Conservation (phyloP, 2,888 invertebrate species). For the Shargacucullia verbasci region DNA sequence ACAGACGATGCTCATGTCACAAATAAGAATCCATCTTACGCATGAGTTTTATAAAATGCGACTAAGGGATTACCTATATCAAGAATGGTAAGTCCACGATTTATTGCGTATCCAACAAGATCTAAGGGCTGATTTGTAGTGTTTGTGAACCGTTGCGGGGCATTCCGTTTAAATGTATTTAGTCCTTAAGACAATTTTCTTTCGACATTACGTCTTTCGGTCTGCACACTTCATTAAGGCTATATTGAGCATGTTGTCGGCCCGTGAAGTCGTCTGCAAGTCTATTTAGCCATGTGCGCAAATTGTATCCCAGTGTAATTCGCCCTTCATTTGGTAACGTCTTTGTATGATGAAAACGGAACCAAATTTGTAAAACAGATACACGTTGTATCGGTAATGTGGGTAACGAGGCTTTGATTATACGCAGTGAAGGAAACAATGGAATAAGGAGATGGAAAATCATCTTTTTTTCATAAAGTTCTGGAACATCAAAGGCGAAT, state of each 20-base stretch:
- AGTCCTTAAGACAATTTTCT: neutral
- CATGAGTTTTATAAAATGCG: no score
- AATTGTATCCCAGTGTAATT: conserved; percentile 37
- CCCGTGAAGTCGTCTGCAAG: conserved; percentile 4
- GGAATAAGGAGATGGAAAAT: conserved; percentile 10
- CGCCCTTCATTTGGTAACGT: conserved; percentile 16
- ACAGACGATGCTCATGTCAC: no score
- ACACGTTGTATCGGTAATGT: conserved; percentile 4
- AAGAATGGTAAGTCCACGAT: no score
- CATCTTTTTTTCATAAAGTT: conserved; percentile 1
- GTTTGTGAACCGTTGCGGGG: no score
- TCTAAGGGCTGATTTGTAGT: no score
- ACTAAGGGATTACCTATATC: no score
- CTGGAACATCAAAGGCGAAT: no score
- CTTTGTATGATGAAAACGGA: conserved; percentile 27
- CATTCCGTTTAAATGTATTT: no score
- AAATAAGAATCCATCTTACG: no score
- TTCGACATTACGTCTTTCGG: conserved; percentile 2
- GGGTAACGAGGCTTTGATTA: conserved; percentile 26
- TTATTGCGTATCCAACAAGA: no score
- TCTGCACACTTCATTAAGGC: conserved; percentile 8
- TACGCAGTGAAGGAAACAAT: conserved; percentile 19
- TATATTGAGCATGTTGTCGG: conserved; percentile 6
- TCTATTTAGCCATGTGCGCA: conserved; percentile 32
- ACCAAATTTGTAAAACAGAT: conserved; percentile 30